Evolutionary conservation across 2,113 vertebrate species (phyloP), one percentile per base, ranked within the genome.

Genomic region (Balaeniceps rex): DNA sequence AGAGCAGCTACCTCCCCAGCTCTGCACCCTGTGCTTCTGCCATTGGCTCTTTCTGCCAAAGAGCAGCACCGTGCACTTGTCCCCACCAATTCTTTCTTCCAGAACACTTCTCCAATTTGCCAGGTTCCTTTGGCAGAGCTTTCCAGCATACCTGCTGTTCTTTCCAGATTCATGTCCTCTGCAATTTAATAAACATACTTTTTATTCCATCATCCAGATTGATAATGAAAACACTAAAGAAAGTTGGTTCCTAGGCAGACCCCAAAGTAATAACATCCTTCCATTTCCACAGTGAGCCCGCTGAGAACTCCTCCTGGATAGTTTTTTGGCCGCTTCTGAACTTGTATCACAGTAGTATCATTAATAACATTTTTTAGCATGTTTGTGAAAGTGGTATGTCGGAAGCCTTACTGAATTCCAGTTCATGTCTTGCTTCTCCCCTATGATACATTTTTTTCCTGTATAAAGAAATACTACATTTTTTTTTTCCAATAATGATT

Each of bases 81-180:
- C 72, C 69, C 72, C 87, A 4, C 55, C 0, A 0, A 42, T 87
- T 57, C 69, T 78, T 92, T 78, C 93, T 95, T 94, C 60, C 93
- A 89, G 65, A 94, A 24, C 7, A 4, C 74, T 79, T 40, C 65
- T 92, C 57, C 61, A 68, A 1, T 70, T 84, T 84, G 94, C 87
- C 93, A 94, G 87, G 80, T 69, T 94, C 47, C 65, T 84, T 75
- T 95, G 93, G 82, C 87, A 95, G 61, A 92, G 63, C 66, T 83
- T 76, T 83, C 54, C 78, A 70, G 60, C 82, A 88, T 96, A 94
- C 49, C 78, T 96, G 79, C 66, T 92, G 42, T 95, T 94, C 85
- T 93, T 96, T 87, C 93, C 90, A 88, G 88, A 88, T 92, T 83
- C 38, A 11, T n/a, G 65, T 90, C 85, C 75, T 80, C 70, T 94